Conservation (phyloP, 2,888 invertebrate genomes). For the Saturnia pavonia region DNA sequence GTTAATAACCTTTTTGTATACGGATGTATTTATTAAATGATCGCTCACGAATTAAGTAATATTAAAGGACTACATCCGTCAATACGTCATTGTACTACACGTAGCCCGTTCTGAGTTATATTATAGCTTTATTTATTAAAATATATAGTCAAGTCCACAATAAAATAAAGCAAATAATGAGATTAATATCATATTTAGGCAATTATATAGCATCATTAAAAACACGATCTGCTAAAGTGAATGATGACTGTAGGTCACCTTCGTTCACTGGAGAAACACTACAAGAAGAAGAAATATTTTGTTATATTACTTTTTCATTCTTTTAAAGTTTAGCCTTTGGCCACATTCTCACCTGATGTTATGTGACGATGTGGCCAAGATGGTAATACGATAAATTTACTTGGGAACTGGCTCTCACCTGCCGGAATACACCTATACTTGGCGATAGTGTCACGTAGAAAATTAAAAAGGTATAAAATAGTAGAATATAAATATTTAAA, state of each 20-base stretch:
- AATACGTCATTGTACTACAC: neutral
- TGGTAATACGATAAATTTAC: too few species aligned
- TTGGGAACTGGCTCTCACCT: too few species aligned
- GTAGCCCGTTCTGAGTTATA: neutral
- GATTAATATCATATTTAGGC: neutral
- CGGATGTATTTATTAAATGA: neutral
- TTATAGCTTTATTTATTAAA: neutral
- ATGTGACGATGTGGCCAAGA: too few species aligned
- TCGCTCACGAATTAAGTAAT: neutral
- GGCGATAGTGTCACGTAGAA: too few species aligned
- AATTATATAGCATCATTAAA: neutral
- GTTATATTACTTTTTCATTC: neutral
- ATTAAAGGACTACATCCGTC: neutral
- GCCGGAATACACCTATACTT: too few species aligned
- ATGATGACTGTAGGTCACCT: neutral
- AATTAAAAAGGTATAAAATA: too few species aligned
- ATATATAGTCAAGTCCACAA: too few species aligned
- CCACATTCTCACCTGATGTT: too few species aligned
- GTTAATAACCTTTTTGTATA: constrained; percentile 1
- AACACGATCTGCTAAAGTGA: neutral
- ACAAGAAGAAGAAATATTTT: neutral
- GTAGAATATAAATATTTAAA: too few species aligned
- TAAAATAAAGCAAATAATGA: neutral
- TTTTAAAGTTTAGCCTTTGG: too few species aligned
- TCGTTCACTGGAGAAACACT: neutral